Base-by-base conservation (phyloP, 2,888 invertebrate genomes). In the Litoditis marina region DNA sequence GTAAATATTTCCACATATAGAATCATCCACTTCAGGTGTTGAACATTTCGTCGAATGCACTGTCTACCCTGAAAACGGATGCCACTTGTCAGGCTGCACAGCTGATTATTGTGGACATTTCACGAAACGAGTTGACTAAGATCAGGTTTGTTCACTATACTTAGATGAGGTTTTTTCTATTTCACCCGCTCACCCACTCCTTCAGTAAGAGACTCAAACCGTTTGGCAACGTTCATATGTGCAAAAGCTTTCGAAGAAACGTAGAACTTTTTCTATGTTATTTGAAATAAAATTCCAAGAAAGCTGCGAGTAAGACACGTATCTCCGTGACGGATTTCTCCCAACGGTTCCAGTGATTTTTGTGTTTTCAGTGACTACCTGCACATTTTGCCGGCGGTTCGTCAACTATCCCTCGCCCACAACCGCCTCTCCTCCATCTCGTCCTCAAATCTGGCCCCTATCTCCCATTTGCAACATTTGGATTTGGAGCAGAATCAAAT, bases 91-190 rank as follows among this genome's bases (percentile, higher is more conserved):
- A 63, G 30, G 71, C 79, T 27, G 66, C 65, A 50, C 76, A 78
- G 36, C 65, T 81, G 25, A 67, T 81, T 55, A 78, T 81, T n/a
- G 69, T 72, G 28, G 79, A 81, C 59, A 44, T 81, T 27, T 76
- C 78, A 13, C 52, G 63, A 30, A 81, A 81, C 61, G 58, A 59
- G 34, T 62, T 81, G 32, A 49, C 60, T 32, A 66, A 63, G 30
- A 59, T 80, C 56, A 68, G 62, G 60, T 65, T 47, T 63, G 62
- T 30, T 51, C n/a, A n/a, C n/a, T n/a, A n/a, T n/a, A n/a, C n/a
- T n/a, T n/a, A n/a, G n/a, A n/a, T n/a, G n/a, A n/a, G n/a, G n/a
- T n/a, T n/a, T n/a, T n/a, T n/a, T n/a, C n/a, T n/a, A n/a, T n/a
- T n/a, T n/a, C n/a, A n/a, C n/a, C n/a, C n/a, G n/a, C n/a, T n/a